Conservation (phyloP, 92 coral and sea anemone species). For the Epizoanthus illoricatus region DNA sequence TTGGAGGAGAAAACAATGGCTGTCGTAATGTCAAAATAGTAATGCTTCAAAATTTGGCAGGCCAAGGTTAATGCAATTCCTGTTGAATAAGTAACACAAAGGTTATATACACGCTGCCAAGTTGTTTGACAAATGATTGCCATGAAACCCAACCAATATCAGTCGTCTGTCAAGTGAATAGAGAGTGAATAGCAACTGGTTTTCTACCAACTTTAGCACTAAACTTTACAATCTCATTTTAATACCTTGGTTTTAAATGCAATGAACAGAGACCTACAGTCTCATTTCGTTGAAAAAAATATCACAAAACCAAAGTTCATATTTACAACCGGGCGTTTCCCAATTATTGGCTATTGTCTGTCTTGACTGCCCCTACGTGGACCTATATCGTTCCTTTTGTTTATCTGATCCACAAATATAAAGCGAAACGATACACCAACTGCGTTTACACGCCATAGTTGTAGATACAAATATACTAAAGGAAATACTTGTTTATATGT, state of each 20-base stretch:
- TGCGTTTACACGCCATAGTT: not conserved
- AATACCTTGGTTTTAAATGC: too few species aligned
- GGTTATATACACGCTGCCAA: slow-evolving; percentile 8
- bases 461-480: not conserved
- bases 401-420: slow-evolving; percentile 13
- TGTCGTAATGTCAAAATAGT: not conserved
- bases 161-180: too few species aligned
- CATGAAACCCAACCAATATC: slow-evolving; percentile 15
- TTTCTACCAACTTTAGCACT: too few species aligned
- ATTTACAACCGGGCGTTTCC: not conserved
- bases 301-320: too few species aligned
- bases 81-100: not conserved
- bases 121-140: slow-evolving; percentile 25
- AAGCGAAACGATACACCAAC: slow-evolving; percentile 2
- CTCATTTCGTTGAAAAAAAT: too few species aligned
- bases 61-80: slow-evolving; percentile 3
- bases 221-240: too few species aligned
- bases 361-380: not conserved
- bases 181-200: too few species aligned
- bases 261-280: too few species aligned
- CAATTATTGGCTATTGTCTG: not conserved
- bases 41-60: not conserved
- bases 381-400: slow-evolving; percentile 7
- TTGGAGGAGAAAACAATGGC: slow-evolving; percentile 24
- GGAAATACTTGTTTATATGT: not conserved